Evolutionary conservation across 2,797 vertebrate genomes (phyloP), one percentile per base, ranked within the genome.

Genomic region (Heliangelus exortis): DNA sequence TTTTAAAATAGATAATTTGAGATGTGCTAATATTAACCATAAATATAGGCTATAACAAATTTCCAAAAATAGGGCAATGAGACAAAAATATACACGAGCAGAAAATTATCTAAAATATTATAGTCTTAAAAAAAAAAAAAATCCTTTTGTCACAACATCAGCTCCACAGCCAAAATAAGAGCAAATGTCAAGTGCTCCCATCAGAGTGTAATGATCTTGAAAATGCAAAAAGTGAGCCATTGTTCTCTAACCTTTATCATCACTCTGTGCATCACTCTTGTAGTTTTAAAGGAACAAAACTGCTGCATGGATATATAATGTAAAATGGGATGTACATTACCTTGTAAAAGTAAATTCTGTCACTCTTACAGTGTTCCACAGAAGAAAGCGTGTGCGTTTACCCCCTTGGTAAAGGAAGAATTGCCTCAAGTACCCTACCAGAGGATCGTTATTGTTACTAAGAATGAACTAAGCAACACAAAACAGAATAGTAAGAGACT

Each of bases 401-500:
- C 55, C 31, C 15, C 31, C 15, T 15, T 9, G 11, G 26, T 7
- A 57, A 67, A 58, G 28, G 15, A 48, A 71, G 33, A 33, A 18
- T 4, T 12, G 21, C 29, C 71, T 67, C 9, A 20, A 43, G 45
- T 20, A 15, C 15, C 29, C 17, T 47, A 75, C 51, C 11, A 25
- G 14, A 72, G 39, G 6, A 69, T 28, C 65, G 71, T 45, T 14
- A 11, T 28, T 0, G 0, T 57, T 67, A 45, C 48, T 34, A 58
- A 67, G 50, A 71, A 67, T 15, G 8, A 87, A 22, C 14, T 50
- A 36, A 23, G 31, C 71, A 73, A 50, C 6, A 28, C 0, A 0
- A 84, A 95, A 91, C 55, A 88, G 73, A 96, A 78, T 0, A 95
- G 59, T n/a, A 65, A 51, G 67, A 88, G 47, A 82, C 76, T 50